Evolutionary conservation across 2,888 invertebrate genomes (phyloP).

Genomic region (Catotricha subobsoleta): DNA sequence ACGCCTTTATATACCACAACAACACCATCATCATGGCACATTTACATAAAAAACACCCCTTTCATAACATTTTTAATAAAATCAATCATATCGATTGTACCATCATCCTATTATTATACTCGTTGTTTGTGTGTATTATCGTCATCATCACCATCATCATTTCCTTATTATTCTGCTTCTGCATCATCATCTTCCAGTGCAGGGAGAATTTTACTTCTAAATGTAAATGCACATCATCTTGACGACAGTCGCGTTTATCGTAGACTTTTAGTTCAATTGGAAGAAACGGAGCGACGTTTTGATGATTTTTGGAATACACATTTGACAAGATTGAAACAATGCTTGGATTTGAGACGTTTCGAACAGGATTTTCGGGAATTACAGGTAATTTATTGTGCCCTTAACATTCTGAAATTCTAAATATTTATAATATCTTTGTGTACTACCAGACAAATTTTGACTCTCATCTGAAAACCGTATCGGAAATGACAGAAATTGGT

Average conservation of each 20-base stretch:
- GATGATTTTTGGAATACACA: constrained; percentile 90
- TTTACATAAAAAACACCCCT: constrained; percentile 1
- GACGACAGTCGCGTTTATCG: constrained; percentile 31
- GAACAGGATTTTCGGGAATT: constrained; percentile 88
- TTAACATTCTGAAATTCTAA: background rate
- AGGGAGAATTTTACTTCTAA: constrained; percentile 18
- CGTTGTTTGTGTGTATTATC: background rate
- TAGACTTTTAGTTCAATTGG: constrained; percentile 78
- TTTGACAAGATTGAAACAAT: constrained; percentile 73
- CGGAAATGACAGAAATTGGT: constrained; percentile 75
- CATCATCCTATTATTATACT: background rate
- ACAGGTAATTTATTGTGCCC: constrained; percentile 35
- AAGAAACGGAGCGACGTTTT: constrained; percentile 86
- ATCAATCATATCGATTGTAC: background rate
- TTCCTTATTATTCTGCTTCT: background rate
- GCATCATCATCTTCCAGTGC: constrained; percentile 20
- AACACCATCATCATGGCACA: constrained; percentile 2
- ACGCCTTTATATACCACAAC: background rate
- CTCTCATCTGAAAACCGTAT: constrained; percentile 55
- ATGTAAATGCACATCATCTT: constrained; percentile 19
- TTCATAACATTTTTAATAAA: too few species aligned
- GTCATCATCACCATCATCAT: background rate
- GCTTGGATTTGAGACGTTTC: constrained; percentile 77
- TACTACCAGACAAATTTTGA: constrained; percentile 47
- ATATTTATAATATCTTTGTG: constrained; percentile 4